Base-by-base conservation (phyloP, 2,888 invertebrate genomes). In the Cremastinae sp. region DNA sequence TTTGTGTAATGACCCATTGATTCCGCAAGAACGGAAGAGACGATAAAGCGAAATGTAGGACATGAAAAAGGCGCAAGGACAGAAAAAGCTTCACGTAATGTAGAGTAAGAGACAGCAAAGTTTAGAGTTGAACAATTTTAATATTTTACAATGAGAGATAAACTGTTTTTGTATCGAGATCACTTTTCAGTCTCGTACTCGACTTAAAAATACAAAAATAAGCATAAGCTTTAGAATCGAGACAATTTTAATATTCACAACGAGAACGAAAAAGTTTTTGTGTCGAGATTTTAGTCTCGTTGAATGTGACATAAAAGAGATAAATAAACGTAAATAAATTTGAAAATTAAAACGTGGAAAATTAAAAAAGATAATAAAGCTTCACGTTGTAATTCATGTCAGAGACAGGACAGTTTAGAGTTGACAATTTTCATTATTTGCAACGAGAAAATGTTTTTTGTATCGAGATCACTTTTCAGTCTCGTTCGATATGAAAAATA, bases 21-120 rank as follows among this genome's bases (percentile, higher is more conserved):
- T 28, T 45, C 45, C 10, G 7, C 16, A 18, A 18, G 20, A 35
- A 47, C 8, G 28, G 20, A 61, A 47, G 16, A 47, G 37, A 16
- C n/a, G 47, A 61, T 47, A 47, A 47, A 22, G n/a, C n/a, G n/a
- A 35, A 7, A 61, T 12, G 16, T 16, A 49, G 49, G 7, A 49
- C 12, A 62, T 14, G 20, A 8, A 28, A 62, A 61, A n/a, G 4
- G 10, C 22, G 5, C 9, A 16, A 22, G 10, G 28, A 47, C 35
- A 47, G n/a, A n/a, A 61, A 61, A 61, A 41, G 28, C n/a, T 41
- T 12, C 7, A 45, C 43, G 59, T 43, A 14, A 43, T 12, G 14
- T 9, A 59, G n/a, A n/a, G n/a, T n/a, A n/a, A n/a, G n/a, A 59
- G 43, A 59, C 45, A 14, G 12, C 12, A 10, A 47, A 35, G 16